Evolutionary conservation across 2,888 invertebrate genomes (phyloP), one percentile per base, ranked within the genome.

Genomic region (Leucozona laternaria): DNA sequence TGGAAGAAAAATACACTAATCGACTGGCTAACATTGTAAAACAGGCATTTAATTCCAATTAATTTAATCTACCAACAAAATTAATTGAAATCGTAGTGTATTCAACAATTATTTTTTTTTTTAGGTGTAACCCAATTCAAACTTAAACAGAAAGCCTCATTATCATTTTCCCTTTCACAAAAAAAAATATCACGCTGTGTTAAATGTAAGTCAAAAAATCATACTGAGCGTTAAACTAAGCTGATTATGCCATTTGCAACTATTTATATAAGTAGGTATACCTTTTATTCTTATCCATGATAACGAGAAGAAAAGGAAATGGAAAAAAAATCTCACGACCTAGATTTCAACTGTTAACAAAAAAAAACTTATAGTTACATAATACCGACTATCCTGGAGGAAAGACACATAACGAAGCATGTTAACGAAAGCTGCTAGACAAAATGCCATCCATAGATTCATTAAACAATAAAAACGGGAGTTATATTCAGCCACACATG

Each of bases 371-470:
- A 17, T 17, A 34, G 0, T n/a, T 8, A 11, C 2, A 62, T 15
- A 43, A 15, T 43, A 13, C n/a, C 1, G 45, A 64, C 45, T 64
- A 28, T 17, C 45, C 45, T 11, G 28, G 25, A 17, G 40, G 25
- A 60, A 60, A 60, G 13, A 10, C 17, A 66, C 4, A 34, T 15
- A 50, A 48, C 17, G 20, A 31, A 31, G 31, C 20, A 40, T 15
- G 48, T 48, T 34, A 48, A 31, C 20, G 22, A 48, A 48, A 31
- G 66, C 48, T 48, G 66, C 48, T 66, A 20, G 31, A 66, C 48
- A 31, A 62, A 40, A 31, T 28, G 28, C 40, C 48, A 66, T 17
- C 40, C 48, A 66, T 17, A 66, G 20, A 34, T 66, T 48, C 40
- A 25, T 66, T 48, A 3, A 28, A 48, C 13, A 66, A 31, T 31